Evolutionary conservation across 1,140 invertebrate genomes (phyloP), one percentile per base, ranked within the genome.

Genomic region (Lanistes nyassanus): DNA sequence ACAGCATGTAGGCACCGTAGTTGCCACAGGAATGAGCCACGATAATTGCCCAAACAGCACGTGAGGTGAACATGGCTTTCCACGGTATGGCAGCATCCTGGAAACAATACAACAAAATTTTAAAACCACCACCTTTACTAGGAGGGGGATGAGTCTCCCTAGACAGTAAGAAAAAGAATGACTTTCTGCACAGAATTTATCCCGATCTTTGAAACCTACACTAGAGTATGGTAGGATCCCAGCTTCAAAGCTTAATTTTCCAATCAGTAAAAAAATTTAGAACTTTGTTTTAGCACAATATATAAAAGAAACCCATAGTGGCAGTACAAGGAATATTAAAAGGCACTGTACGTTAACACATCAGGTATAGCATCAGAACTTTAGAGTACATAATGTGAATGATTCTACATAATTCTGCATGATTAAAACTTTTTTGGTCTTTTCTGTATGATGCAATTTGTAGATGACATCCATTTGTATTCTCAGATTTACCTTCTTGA

Each of bases 1-100:
- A 92, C 23, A 99, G 92, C 34, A 95, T 98, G 90, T 98, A 98
- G 89, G 96, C 97, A 0, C 95, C 95, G 90, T 97, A 99, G 74
- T 98, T 97, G 73, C 95, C 96, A 76, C 95, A 94, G 21, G 93
- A 94, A 86, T 98, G 96, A 0, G 94, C 95, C 37, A 97, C 77
- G 1, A 86, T 65, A 60, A 98, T 96, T 3, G 96, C 96, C 95
- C 95, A 98, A 5, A 99, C 95, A 0, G 95, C 93, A 0, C 91
- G 83, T 0, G 96, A 97, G 0, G 92, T 93, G 19, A 98, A 88
- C 77, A 99, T 92, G 26, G 90, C 83, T 60, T 88, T 90, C 97
- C 97, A 98, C 19, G 90, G 90, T 19, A 81, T 84, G 11, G 68
- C 47, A 29, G 76, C 65, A 34, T 74, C 56, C 80, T 81, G 71